Evolutionary conservation across 2,888 invertebrate species (phyloP).

Genomic region (Epistrophe eligans): DNA sequence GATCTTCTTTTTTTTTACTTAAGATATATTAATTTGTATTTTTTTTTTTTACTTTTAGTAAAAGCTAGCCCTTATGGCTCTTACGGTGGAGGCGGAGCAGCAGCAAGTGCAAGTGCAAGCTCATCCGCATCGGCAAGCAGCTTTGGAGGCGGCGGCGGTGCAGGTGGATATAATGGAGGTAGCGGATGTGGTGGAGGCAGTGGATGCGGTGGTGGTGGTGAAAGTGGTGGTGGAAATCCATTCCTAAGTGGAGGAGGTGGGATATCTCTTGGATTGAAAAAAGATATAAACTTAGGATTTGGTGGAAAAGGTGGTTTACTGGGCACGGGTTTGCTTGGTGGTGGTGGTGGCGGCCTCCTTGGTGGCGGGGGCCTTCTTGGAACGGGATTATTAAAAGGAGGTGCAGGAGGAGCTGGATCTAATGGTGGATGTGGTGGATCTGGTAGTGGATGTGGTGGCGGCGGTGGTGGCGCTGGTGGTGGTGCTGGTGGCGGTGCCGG

Average conservation of each 20-base stretch:
- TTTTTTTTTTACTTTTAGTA: slow-evolving; percentile 44
- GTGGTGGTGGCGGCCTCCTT: slow-evolving; percentile 42
- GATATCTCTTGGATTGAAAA: slow-evolving; percentile 55
- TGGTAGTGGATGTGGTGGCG: slow-evolving; percentile 64
- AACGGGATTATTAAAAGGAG: slow-evolving; percentile 35
- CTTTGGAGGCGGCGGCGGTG: slow-evolving; percentile 69
- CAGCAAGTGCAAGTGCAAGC: slow-evolving; percentile 70
- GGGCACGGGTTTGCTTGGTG: slow-evolving; percentile 9
- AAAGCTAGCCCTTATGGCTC: slow-evolving; percentile 71
- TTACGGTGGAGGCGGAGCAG: slow-evolving; percentile 74
- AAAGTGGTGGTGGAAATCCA: slow-evolving; percentile 66
- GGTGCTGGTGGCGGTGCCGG: slow-evolving; percentile 68
- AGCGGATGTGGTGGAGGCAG: slow-evolving; percentile 16
- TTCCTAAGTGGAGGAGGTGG: slow-evolving; percentile 68
- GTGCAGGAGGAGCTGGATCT: slow-evolving; percentile 36
- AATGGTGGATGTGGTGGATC: slow-evolving; percentile 66
- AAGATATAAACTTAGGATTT: slow-evolving; percentile 32
- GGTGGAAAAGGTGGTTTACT: slow-evolving; percentile 52
- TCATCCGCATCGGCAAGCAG: slow-evolving; percentile 77
- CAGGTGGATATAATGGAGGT: slow-evolving; percentile 10
- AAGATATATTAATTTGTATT: slow-evolving; percentile 5
- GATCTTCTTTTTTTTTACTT: not conserved
- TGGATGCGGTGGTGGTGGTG: slow-evolving; percentile 30
- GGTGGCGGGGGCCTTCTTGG: slow-evolving; percentile 47
- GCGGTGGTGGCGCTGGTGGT: slow-evolving; percentile 68